Base-by-base conservation (phyloP, 2,797 vertebrate genomes). In the Sebastes nivosus region DNA sequence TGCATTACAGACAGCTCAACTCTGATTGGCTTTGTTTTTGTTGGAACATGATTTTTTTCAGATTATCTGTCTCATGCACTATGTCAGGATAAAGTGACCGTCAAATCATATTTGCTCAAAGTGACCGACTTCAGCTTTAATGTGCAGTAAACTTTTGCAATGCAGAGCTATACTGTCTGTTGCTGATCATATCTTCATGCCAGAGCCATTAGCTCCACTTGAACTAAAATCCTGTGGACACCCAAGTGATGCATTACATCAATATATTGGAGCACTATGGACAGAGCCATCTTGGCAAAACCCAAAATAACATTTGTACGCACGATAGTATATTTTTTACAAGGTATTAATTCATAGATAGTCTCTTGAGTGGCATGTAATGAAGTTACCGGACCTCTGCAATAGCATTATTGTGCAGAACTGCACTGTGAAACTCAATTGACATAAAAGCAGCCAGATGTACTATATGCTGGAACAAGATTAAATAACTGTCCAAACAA, bases 341-440 rank as follows among this genome's bases (percentile, higher is more conserved):
- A 67, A 64, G 68, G 25, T 70, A 77, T 79, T 88, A 76, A 77
- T 86, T 81, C 57, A 69, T 82, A 60, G 75, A 57, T 75, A 59
- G 50, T 79, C 67, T 81, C 77, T 72, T 82, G 77, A 90, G 80
- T 83, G 80, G 83, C 16, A 5, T 81, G 42, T 87, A 93, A 93
- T 91, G 69, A 73, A 85, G 68, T 93, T 93, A 92, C 65, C 22
- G 55, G 42, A 57, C 24, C 54, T 38, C 54, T 67, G 52, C 50
- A 82, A 78, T 85, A 69, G 52, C 25, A 82, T 92, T 84, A 90
- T 71, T 87, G 76, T 76, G 73, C 68, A 72, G 57, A 83, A 66
- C 72, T 72, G 68, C 64, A 70, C 77, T 38, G 59, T 79, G 70
- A 83, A 93, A 93, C 80, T 86, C 78, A 84, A 88, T 90, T 90